Conservation (phyloP, 1,140 invertebrate species). For the Ectropis grisescens region DNA sequence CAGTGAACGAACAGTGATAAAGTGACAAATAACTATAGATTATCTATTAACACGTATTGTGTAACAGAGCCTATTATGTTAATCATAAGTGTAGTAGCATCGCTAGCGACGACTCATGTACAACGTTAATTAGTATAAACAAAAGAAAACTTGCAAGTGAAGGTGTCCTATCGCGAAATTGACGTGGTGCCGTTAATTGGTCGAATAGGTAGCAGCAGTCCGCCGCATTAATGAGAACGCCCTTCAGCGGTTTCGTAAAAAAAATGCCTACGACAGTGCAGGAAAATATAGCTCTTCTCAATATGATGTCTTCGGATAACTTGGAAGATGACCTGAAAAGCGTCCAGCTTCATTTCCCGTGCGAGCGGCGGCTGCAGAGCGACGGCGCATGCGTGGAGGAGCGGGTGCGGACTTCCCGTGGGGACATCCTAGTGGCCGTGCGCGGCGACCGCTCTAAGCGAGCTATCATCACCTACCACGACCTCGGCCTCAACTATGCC, state of each 20-base stretch:
- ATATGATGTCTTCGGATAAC: conserved; percentile 85
- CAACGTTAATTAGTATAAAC: conserved; percentile 29
- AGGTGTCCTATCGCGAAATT: no score
- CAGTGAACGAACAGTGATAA: conserved; percentile 25
- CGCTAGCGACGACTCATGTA: conserved; percentile 19
- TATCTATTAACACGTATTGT: conserved; percentile 1
- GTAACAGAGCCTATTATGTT: neutral
- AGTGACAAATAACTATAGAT: conserved; percentile 16
- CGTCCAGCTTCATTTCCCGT: conserved; percentile 89
- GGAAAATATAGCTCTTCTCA: conserved; percentile 56
- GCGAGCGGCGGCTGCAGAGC: conserved; percentile 79
- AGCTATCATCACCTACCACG: conserved; percentile 97
- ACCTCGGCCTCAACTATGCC: conserved; percentile 96
- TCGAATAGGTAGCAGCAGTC: neutral
- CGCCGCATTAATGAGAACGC: conserved; percentile 8
- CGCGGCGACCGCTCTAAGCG: conserved; percentile 93
- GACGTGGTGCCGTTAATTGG: no score
- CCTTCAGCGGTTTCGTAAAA: conserved; percentile 7
- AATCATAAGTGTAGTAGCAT: conserved; percentile 2
- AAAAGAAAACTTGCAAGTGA: conserved; percentile 1
- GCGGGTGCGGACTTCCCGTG: conserved; percentile 90
- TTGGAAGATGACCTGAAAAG: conserved; percentile 95
- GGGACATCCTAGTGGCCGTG: conserved; percentile 89
- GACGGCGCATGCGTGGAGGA: conserved; percentile 78
- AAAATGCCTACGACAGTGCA: conserved; percentile 54